Evolutionary conservation across 2,113 vertebrate genomes (phyloP).

Genomic region (Hippolais icterina): DNA sequence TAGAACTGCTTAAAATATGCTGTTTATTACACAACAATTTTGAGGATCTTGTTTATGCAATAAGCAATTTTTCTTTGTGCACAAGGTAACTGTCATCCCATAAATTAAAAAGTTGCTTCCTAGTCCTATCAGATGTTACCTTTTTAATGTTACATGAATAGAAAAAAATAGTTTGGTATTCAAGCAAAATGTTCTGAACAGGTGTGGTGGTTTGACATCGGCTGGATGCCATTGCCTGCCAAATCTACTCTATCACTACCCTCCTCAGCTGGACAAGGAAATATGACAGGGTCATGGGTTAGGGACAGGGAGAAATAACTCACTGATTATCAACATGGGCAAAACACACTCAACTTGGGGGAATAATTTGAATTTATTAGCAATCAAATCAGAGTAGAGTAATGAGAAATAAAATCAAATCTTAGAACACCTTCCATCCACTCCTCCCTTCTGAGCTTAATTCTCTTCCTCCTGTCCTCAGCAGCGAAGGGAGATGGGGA

Average conservation of each 20-base stretch:
- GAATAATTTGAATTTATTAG: neutral
- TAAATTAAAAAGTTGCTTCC: neutral
- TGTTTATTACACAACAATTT: neutral
- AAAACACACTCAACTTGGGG: neutral
- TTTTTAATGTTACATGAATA: neutral
- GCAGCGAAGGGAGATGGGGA: neutral
- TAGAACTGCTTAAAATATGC: neutral
- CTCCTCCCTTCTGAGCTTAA: neutral
- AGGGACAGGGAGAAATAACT: neutral
- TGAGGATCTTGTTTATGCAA: neutral
- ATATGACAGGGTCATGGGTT: neutral
- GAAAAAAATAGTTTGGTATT: neutral
- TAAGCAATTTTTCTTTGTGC: neutral
- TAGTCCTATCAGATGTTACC: neutral
- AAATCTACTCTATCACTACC: neutral
- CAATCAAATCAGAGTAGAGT: neutral
- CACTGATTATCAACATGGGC: neutral
- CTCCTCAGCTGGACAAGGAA: neutral
- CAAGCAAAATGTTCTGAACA: neutral
- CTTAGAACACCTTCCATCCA: neutral
- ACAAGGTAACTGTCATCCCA: neutral
- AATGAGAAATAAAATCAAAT: neutral
- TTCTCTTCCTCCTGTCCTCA: neutral
- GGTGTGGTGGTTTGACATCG: fast-evolving
- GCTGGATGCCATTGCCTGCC: neutral